Base-by-base conservation (phyloP, 2,113 vertebrate genomes). In the Crotalus tigris region DNA sequence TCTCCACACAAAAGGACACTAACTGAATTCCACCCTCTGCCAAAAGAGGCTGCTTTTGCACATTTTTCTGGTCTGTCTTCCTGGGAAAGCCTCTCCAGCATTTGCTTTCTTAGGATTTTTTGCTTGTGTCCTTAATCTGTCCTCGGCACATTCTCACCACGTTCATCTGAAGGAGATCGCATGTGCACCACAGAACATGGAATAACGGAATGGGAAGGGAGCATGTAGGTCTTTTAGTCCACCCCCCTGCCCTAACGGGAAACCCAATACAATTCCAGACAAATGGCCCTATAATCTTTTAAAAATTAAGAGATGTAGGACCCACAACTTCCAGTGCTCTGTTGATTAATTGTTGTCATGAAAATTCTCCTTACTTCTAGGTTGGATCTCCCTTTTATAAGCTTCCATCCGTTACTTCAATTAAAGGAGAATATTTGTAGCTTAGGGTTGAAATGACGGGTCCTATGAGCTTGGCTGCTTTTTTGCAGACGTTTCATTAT, bases 11-110 rank as follows among this genome's bases (percentile, higher is more conserved):
- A 92, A 17, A 0, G 33, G 75, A 85, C 85, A 90, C 0, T 55
- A 12, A 9, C 9, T 58, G 24, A 29, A 23, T 23, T 26, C 69
- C 11, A 26, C 10, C 13, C 6, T 12, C 24, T n/a, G 69, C 51
- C n/a, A 89, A 86, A 9, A 0, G 0, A 90, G 87, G 11, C 23
- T 0, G 0, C 55, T 49, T 54, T 12, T 6, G 8, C 39, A 2
- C 49, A 46, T 55, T 49, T 51, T 5, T 29, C 23, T 54, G 58
- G 69, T 26, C 39, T 39, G 33, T 21, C 21, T 5, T 46, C 39
- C 57, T 59, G 29, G 57, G 24, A 51, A 29, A 85, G 11, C 51
- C 23, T 55, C 19, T 51, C 2, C 7, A 85, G 57, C 24, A 11
- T 55, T 17, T 51, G 29, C 29, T 54, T 29, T 13, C 24, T 33